Evolutionary conservation across 2,113 vertebrate species (phyloP), one percentile per base, ranked within the genome.

Genomic region (Grammomys surdaster): DNA sequence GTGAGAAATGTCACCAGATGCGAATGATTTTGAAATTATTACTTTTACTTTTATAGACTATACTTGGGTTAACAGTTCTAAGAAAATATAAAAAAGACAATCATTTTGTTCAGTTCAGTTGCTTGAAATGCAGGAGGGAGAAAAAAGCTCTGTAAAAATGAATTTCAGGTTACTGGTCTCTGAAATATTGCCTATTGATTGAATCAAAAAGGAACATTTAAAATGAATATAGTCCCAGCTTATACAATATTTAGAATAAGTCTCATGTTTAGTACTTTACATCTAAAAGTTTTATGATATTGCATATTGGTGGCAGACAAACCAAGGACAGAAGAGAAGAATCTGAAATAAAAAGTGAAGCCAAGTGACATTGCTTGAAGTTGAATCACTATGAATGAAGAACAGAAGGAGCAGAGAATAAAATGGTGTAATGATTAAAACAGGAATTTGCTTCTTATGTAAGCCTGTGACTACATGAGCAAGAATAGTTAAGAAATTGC

Each of bases 171-270:
- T 86, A 93, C 48, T 67, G 51, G 20, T 96, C 40, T 72, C 86
- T 88, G 67, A 95, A 97, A 95, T 89, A 82, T 67, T 78, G 40
- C 56, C 89, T 87, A 87, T 89, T 93, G 75, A 93, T 96, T 46
- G 81, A 89, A 93, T 94, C n/a, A 88, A 94, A 89, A 95, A 54
- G 80, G 75, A 93, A 80, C 31, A 78, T 85, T 91, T 48, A 80
- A 91, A 96, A 95, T 94, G 88, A 96, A 69, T 92, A 36, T 70
- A 31, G 67, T 88, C 22, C 22, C 58, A 12, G 33, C n/a, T 95
- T 95, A 96, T 80, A 36, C 16, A 93, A 81, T 96, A 96, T 94
- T 97, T 81, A 95, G 93, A 91, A 58, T 56, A 89, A 90, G 87
- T 73, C 48, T 73, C 95, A 72, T 96, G 65, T 36, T 90, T 92